Evolutionary conservation across 2,888 invertebrate species (phyloP).

Genomic region (Tanaodytes sp.): DNA sequence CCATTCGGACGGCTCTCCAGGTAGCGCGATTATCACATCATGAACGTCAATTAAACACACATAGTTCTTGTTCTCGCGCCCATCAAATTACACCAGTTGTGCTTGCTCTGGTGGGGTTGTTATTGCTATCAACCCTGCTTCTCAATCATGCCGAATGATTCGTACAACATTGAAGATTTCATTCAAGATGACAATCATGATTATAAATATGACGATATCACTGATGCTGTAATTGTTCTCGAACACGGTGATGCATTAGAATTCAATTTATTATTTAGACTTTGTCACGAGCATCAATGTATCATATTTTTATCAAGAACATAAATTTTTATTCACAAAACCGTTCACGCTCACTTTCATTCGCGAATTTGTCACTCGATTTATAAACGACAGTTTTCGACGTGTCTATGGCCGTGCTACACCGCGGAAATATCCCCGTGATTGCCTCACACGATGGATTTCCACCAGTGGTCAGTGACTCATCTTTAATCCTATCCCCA

Average conservation of each 20-base stretch:
- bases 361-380: too few species aligned
- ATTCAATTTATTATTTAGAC: neutral
- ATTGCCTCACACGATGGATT: conserved; percentile 47
- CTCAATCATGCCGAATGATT: too few species aligned
- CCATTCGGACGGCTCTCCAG: conserved; percentile 20
- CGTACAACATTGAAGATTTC: neutral
- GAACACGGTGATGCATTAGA: too few species aligned
- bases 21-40: conserved; percentile 14
- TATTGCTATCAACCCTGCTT: neutral
- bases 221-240: neutral
- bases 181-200: neutral
- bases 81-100: conserved; percentile 5
- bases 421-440: conserved; percentile 40
- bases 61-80: conserved; percentile 13
- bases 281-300: neutral
- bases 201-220: neutral
- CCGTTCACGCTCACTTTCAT: too few species aligned
- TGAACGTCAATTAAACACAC: neutral
- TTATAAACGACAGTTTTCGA: too few species aligned
- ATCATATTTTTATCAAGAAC: neutral
- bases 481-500: conserved; percentile 36
- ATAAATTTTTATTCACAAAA: too few species aligned
- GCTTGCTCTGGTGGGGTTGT: neutral
- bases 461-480: conserved; percentile 30
- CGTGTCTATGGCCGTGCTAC: too few species aligned